These are phyloP conservation scores for Euplagia quadripunctaria DNA, from an alignment of 2,888 invertebrate genomes.

Conservation along the genomic window DNA sequence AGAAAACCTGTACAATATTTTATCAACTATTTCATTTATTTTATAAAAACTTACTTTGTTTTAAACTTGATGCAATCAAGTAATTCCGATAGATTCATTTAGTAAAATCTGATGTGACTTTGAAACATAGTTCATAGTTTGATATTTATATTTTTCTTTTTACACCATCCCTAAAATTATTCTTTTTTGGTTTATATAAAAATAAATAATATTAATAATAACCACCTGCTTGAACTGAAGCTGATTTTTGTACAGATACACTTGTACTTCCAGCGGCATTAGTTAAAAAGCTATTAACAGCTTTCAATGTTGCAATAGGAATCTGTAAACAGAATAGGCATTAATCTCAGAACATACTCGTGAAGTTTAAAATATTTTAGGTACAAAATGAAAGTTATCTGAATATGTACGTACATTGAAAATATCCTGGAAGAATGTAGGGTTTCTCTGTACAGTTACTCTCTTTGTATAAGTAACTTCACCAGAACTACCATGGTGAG, in stretches of 20 bases:
- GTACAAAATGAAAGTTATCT: background rate
- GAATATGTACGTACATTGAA: conserved; percentile 86
- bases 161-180: conserved; percentile 6
- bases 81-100: background rate
- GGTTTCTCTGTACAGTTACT: conserved; percentile 69
- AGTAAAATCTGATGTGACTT: background rate
- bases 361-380: background rate
- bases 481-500: conserved; percentile 53
- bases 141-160: background rate
- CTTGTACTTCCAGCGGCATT: conserved; percentile 81
- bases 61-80: background rate
- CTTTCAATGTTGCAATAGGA: conserved; percentile 89
- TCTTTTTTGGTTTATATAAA: conserved; percentile 1
- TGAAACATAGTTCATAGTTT: background rate
- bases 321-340: conserved; percentile 81
- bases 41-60: background rate
- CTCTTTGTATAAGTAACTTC: conserved; percentile 67
- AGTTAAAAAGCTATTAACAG: conserved; percentile 88
- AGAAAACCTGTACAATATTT: no score
- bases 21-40: background rate
- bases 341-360: background rate
- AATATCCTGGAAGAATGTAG: conserved; percentile 88
- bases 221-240: conserved; percentile 68
- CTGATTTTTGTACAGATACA: conserved; percentile 78
- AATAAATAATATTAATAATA: conserved; percentile 22